Base-by-base conservation (phyloP, 2,113 vertebrate species). In the Rostratula benghalensis region DNA sequence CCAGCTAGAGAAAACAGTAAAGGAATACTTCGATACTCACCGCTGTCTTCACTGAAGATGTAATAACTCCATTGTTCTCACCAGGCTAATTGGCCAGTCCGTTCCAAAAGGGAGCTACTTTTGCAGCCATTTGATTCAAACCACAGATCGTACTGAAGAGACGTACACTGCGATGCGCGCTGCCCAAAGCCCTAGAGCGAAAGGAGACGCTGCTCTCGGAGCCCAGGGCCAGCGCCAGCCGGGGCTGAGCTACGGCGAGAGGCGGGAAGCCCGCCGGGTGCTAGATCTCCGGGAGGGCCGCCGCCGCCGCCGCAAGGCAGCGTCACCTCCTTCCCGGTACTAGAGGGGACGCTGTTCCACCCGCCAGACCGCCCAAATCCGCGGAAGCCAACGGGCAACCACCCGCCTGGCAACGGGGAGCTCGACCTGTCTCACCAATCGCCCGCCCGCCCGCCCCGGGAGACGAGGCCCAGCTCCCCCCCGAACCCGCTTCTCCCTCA, bases 391-490 rank as follows among this genome's bases (percentile, higher is more conserved):
- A 21, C 4, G 6, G 9, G 30, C 22, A 15, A 4, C 27, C 1
- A 10, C 14, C 69, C 17, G 3, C 11, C 21, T 19, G 10, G 54
- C 24, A 89, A 18, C 19, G 3, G 30, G 23, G 13, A 8, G 13
- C 57, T 5, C 2, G 1, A 6, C 9, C 31, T 2, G 3, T 1
- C 69, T 8, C 23, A 17, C 35, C 7, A 5, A 8, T 5, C 17
- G 20, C 25, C 37, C 43, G 3, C 25, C 37, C 43, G 3, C 21
- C 39, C 39, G 39, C 21, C 3, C 60, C 28, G 6, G 10, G 3
- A 17, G 3, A 6, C 2, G 2, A 11, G 4, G 2, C 6, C 1
- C 7, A 2, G 14, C 1, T 1, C n/a, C n/a, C 9, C 3, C 0
- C 13, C 19, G 1, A 4, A 1, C 33, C 19, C 33, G 24, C 59